phyloP scores from a whole-genome alignment of 2,113 vertebrate species.

The Macrotis lagotis region DNA sequence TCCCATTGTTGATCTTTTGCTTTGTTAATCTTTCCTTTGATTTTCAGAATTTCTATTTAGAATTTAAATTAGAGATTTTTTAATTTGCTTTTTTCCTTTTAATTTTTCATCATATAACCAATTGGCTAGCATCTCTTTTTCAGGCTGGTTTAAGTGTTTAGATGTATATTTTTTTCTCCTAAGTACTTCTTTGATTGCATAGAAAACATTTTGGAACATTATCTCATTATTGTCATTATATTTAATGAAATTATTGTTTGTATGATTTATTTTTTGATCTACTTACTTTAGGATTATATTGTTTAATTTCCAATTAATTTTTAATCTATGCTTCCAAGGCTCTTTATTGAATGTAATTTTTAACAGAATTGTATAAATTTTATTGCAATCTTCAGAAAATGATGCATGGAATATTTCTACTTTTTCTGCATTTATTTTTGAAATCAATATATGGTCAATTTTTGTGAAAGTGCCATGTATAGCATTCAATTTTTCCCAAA shows the following conservation, averaged over 20 bases:
- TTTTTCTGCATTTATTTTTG: neutral
- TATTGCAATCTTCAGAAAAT: neutral
- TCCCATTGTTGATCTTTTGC: neutral
- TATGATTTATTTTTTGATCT: neutral
- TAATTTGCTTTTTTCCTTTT: neutral
- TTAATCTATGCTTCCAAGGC: neutral
- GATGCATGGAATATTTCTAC: neutral
- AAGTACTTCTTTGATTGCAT: neutral
- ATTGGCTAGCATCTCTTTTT: neutral
- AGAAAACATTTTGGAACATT: neutral
- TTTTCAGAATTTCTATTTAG: neutral
- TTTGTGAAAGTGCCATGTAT: neutral
- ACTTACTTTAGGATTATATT: neutral
- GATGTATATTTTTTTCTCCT: neutral
- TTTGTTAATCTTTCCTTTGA: neutral
- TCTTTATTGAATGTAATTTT: neutral
- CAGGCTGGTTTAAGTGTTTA: neutral
- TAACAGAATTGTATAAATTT: neutral
- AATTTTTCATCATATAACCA: neutral
- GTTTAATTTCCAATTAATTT: neutral
- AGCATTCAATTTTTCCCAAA: neutral
- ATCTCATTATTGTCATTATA: neutral
- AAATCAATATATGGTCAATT: neutral
- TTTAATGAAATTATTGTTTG: neutral
- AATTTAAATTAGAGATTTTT: neutral